phyloP scores from a whole-genome alignment of 2,797 vertebrate genomes.

The Spondyliosoma cantharus region DNA sequence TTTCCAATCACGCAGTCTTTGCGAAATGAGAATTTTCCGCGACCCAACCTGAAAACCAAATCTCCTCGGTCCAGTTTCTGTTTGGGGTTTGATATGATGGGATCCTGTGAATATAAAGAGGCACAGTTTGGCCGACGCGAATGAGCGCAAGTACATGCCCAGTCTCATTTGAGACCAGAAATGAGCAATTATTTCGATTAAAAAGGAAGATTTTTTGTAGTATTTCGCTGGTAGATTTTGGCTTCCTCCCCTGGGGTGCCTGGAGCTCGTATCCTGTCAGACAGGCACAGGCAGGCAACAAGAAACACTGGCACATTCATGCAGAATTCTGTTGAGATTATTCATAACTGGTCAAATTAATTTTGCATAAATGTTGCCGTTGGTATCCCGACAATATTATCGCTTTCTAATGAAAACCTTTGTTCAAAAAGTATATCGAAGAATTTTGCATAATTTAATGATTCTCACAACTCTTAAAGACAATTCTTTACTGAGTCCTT shows the following conservation, averaged over 20 bases:
- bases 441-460: no score
- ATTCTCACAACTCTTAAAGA: no score
- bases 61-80: background rate
- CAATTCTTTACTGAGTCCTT: no score
- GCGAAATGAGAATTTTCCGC: constrained; percentile 15
- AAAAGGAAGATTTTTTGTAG: constrained; percentile 21
- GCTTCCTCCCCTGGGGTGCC: background rate
- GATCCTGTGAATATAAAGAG: constrained; percentile 26
- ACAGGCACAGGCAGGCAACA: constrained; percentile 2
- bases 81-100: constrained; percentile 2
- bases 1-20: background rate
- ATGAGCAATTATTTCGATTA: constrained; percentile 30
- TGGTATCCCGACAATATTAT: background rate
- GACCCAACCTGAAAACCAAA: background rate
- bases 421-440: background rate
- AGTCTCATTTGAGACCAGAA: constrained; percentile 31
- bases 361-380: constrained; percentile 12
- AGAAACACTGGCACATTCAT: constrained; percentile 6
- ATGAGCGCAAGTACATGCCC: background rate
- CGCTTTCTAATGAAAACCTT: background rate
- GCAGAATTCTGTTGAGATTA: constrained; percentile 15
- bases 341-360: constrained; percentile 7
- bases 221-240: constrained; percentile 29
- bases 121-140: background rate
- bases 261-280: constrained; percentile 22